phyloP scores from a whole-genome alignment of 2,113 vertebrate species.

The Toxostoma redivivum region DNA sequence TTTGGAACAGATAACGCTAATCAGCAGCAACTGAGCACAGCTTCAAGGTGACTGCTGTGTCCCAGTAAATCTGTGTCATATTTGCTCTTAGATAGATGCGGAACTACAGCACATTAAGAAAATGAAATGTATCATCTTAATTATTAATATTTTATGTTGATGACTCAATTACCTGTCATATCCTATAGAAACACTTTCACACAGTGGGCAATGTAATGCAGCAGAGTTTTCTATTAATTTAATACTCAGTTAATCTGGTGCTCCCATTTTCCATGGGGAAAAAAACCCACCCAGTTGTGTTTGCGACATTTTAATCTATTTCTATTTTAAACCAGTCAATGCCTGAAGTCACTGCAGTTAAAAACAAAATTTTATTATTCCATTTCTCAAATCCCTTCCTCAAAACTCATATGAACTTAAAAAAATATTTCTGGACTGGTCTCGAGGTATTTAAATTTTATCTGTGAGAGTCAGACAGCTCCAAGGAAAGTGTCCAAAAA shows the following conservation, averaged over 20 bases:
- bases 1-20: constrained; percentile 30
- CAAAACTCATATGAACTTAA: neutral
- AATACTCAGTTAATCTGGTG: neutral
- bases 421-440: neutral
- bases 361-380: neutral
- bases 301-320: neutral
- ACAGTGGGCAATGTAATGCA: neutral
- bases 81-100: neutral
- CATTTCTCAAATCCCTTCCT: neutral
- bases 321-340: neutral
- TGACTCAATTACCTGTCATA: neutral
- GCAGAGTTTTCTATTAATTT: neutral
- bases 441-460: neutral
- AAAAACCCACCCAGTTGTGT: neutral
- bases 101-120: constrained; percentile 2
- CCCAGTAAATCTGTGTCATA: constrained; percentile 16
- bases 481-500: neutral
- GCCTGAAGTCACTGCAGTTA: neutral
- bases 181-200: neutral
- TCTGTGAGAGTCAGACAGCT: neutral
- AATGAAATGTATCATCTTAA: neutral
- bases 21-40: constrained; percentile 7
- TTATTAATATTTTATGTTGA: constrained; percentile 16
- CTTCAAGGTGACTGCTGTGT: constrained; percentile 35
- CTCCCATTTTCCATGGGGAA: neutral